Percentiles rank a stretch among this genome's conserved stretches.
These are phyloP conservation scores for Acestrorhynchus altus DNA, from an alignment of 2,797 vertebrate genomes.

Conservation along the genomic window DNA sequence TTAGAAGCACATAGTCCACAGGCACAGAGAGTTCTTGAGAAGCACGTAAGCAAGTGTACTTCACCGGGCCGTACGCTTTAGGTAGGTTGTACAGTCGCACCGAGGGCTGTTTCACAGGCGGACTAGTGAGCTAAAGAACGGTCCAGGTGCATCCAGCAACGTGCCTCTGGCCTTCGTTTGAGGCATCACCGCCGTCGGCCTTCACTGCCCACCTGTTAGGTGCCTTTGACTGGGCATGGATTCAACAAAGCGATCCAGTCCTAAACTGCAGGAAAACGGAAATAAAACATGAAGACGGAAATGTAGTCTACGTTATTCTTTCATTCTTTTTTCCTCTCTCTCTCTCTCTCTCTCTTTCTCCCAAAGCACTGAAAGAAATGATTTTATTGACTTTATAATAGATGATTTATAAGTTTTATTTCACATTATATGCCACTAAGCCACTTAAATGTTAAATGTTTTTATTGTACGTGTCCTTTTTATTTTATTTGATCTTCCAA, in stretches of 20 bases:
- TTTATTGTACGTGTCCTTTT: constrained; percentile 65
- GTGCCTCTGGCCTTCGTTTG: constrained; percentile 1
- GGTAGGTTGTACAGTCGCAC: constrained; percentile 4
- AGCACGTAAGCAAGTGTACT: background rate
- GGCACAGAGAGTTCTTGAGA: constrained; percentile 11
- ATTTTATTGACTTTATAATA: constrained; percentile 78
- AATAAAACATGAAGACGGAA: constrained; percentile 48
- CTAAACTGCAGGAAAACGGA: constrained; percentile 64
- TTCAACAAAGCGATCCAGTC: constrained; percentile 60
- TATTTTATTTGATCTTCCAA: constrained; percentile 71
- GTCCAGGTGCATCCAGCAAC: background rate
- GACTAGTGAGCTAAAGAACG: background rate
- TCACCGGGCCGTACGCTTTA: background rate
- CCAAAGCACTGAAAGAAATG: constrained; percentile 81
- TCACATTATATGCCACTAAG: constrained; percentile 76
- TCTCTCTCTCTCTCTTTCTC: constrained; percentile 39
- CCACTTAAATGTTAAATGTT: constrained; percentile 76
- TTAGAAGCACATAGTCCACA: constrained; percentile 3
- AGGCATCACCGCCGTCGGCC: constrained; percentile 36
- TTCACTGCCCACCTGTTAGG: constrained; percentile 18
- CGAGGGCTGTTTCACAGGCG: constrained; percentile 1
- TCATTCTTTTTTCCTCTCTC: constrained; percentile 46
- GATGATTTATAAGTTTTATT: constrained; percentile 75
- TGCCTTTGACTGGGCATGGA: constrained; percentile 45
- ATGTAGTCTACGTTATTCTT: constrained; percentile 54